Evolutionary conservation across 1,140 invertebrate genomes (phyloP), one percentile per base, ranked within the genome.

Genomic region (Drosophila bipectinata): DNA sequence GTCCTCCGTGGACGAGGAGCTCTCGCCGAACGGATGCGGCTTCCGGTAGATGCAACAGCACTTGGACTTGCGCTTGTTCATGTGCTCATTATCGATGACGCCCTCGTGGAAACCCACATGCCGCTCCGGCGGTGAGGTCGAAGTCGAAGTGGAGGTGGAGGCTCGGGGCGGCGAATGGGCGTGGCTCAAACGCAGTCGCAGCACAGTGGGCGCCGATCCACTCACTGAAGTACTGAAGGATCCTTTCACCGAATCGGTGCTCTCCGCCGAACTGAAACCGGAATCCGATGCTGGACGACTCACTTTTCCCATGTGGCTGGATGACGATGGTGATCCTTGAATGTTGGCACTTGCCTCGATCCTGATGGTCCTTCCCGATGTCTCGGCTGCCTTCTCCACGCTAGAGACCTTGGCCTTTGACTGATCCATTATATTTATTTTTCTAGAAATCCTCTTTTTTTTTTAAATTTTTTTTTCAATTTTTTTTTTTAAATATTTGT

Each of bases 51-150:
- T 96, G 91, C 97, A 98, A 91, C 97, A 98, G 93, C 97, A 98
- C 94, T 98, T 98, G 54, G 97, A 98, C 92, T 98, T 98, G 92
- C 97, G 98, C 90, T 96, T 97, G 84, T 97, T 96, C 95, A 98
- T 94, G 90, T 97, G 91, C 93, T 98, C 97, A 93, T 98, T 98
- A 90, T 98, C 97, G 18, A 98, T 95, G 1, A 97, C 98, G 61
- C 95, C 96, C 71, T 95, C 94, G 15, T 95, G 95, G 96, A 97
- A 98, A 77, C 7, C 44, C 95, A 94, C 3, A 98, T 97, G 92
- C 96, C 95, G 9, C 28, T 14, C 15, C 5, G 26, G 26, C 5
- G 26, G 5, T 4, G 6, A 3, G 21, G 2, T 21, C 21, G 21
- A 21, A 0, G 21, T 3, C 0, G 21, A 21, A 3, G 21, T 21